Evolutionary conservation across 2,888 invertebrate genomes (phyloP).

Genomic region (Sipha maydis): DNA sequence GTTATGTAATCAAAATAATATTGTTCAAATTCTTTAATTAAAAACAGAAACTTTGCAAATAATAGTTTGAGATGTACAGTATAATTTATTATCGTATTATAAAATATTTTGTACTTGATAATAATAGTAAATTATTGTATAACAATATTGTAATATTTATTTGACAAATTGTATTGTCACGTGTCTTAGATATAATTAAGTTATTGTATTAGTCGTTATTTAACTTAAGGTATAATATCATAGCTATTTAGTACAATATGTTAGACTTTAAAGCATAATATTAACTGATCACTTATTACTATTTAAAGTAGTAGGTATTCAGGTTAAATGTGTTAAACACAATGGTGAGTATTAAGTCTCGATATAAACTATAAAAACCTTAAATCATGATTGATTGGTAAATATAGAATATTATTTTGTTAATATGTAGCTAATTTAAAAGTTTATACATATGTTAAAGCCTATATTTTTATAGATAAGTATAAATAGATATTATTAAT

Average conservation of each 20-base stretch:
- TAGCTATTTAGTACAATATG: background rate
- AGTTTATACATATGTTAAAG: too few species aligned
- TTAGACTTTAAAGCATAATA: background rate
- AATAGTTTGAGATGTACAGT: background rate
- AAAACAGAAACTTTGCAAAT: background rate
- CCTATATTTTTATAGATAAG: background rate
- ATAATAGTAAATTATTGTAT: background rate
- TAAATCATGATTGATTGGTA: background rate
- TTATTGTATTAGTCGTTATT: slow-evolving; percentile 31
- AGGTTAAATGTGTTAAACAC: background rate
- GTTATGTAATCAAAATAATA: background rate
- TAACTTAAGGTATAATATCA: background rate
- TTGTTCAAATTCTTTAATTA: too few species aligned
- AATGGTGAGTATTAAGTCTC: background rate
- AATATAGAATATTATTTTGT: background rate
- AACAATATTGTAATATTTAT: slow-evolving; percentile 4
- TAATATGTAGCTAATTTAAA: too few species aligned
- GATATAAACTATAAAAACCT: background rate
- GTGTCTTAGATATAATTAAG: slow-evolving; percentile 28
- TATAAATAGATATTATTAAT: background rate
- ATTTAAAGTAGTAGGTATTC: background rate
- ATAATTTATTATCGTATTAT: background rate
- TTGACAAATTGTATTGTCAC: slow-evolving; percentile 41
- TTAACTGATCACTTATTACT: background rate
- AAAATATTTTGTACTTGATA: background rate